A percentile compares a stretch with the other conserved stretches of the same genome.
phyloP scores from a whole-genome alignment of 2,888 invertebrate species.

The Bhutanitis thaidina region DNA sequence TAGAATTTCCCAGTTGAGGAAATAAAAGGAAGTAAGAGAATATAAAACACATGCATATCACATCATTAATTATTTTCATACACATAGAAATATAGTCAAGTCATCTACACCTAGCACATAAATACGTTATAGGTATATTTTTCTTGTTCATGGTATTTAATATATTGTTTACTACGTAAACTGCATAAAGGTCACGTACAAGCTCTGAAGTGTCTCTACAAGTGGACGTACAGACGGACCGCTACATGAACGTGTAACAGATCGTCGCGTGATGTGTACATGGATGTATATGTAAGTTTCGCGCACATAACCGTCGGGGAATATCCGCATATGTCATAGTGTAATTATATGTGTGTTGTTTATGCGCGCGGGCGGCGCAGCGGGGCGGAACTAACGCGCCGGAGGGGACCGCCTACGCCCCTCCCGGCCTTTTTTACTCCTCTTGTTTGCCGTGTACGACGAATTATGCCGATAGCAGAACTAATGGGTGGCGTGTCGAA shows the following conservation, averaged over 20 bases:
- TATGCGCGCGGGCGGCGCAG: slow-evolving; percentile 36
- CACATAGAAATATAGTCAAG: no score
- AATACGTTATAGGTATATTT: no score
- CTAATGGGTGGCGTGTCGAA: slow-evolving; percentile 7
- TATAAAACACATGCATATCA: no score
- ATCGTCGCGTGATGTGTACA: neutral
- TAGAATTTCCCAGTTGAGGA: neutral
- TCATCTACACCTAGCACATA: no score
- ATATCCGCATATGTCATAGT: slow-evolving; percentile 28
- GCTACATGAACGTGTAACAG: neutral
- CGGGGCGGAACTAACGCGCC: slow-evolving; percentile 63
- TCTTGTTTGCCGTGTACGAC: slow-evolving; percentile 20
- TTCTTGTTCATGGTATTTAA: no score
- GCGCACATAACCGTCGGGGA: slow-evolving; percentile 22
- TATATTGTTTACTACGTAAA: no score
- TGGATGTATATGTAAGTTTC: slow-evolving; percentile 10
- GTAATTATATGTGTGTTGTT: slow-evolving; percentile 44
- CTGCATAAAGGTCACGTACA: no score
- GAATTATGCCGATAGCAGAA: slow-evolving; percentile 21
- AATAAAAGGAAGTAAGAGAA: no score
- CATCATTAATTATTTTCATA: no score
- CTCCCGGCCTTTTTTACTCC: slow-evolving; percentile 30
- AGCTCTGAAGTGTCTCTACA: neutral
- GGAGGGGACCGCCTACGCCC: slow-evolving; percentile 48
- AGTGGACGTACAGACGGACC: neutral